Evolutionary conservation across 1,140 invertebrate genomes (phyloP).

Genomic region (Drosophila elegans): DNA sequence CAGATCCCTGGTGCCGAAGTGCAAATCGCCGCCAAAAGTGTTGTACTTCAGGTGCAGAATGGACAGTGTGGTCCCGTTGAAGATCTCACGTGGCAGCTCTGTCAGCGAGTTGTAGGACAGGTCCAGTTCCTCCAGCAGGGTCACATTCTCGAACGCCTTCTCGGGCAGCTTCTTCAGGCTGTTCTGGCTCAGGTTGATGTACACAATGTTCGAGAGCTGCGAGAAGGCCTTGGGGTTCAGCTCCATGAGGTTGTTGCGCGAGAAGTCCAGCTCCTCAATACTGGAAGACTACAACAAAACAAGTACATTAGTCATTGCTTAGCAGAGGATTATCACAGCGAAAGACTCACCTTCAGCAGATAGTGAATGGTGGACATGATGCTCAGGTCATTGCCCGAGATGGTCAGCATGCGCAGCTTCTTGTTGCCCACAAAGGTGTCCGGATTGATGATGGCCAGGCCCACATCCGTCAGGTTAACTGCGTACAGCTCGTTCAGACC

Average conservation of each 20-base stretch:
- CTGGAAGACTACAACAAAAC: slow-evolving; percentile 85
- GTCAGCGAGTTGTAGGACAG: slow-evolving; percentile 88
- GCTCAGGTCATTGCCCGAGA: slow-evolving; percentile 88
- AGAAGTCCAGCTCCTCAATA: slow-evolving; percentile 89
- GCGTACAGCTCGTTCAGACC: slow-evolving; percentile 88
- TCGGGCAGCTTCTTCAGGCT: slow-evolving; percentile 87
- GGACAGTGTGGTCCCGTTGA: slow-evolving; percentile 87
- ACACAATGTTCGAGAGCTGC: slow-evolving; percentile 87
- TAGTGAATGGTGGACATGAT: slow-evolving; percentile 75
- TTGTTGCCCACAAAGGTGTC: slow-evolving; percentile 88
- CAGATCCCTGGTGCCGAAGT: slow-evolving; percentile 86
- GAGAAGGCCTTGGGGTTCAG: slow-evolving; percentile 87
- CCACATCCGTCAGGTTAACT: slow-evolving; percentile 89
- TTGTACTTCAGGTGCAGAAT: slow-evolving; percentile 88
- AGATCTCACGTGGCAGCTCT: slow-evolving; percentile 87
- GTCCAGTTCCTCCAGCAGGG: slow-evolving; percentile 88
- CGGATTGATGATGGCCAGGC: slow-evolving; percentile 87
- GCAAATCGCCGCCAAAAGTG: slow-evolving; percentile 86
- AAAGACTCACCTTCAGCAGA: slow-evolving; percentile 65
- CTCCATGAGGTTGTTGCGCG: slow-evolving; percentile 87
- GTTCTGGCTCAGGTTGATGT: slow-evolving; percentile 88
- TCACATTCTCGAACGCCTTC: slow-evolving; percentile 86
- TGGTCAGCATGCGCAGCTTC: slow-evolving; percentile 88
- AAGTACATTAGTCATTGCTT: neutral
- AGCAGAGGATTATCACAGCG: too few relatives aligned